Evolutionary conservation across 2,797 vertebrate species (phyloP).

Genomic region (Gymnoscopelus braueri): DNA sequence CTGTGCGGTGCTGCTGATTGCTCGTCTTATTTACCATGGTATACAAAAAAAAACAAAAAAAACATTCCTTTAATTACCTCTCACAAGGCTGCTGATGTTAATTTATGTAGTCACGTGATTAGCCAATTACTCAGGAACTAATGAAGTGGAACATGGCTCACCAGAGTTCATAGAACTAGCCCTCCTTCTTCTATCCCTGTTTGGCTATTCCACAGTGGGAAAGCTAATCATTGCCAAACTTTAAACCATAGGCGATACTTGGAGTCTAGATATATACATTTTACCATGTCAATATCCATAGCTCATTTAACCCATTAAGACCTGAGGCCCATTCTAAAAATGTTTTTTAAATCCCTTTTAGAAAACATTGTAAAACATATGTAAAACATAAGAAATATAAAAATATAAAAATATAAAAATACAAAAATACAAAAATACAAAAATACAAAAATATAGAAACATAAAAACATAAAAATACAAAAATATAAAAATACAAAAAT

Average conservation of each 20-base stretch:
- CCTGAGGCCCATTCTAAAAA: too few relatives aligned
- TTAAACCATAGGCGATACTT: constrained; percentile 52
- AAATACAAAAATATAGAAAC: too few relatives aligned
- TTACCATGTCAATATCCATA: constrained; percentile 66
- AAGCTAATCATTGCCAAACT: constrained; percentile 61
- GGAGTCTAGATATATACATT: constrained; percentile 52
- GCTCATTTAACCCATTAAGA: constrained; percentile 32
- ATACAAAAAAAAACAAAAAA: constrained; percentile 9
- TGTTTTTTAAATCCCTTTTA: too few relatives aligned
- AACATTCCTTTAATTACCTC: constrained; percentile 65
- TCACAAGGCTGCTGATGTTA: constrained; percentile 62
- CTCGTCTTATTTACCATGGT: constrained; percentile 19
- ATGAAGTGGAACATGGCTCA: constrained; percentile 72
- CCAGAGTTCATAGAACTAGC: constrained; percentile 61
- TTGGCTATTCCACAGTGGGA: constrained; percentile 48
- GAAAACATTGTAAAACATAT: too few relatives aligned
- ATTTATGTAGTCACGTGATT: constrained; percentile 70
- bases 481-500: too few relatives aligned
- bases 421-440: too few relatives aligned
- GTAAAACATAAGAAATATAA: too few relatives aligned
- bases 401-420: too few relatives aligned
- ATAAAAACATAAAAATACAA: too few relatives aligned
- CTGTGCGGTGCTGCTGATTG: not conserved
- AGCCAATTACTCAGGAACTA: constrained; percentile 70
- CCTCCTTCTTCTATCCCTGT: constrained; percentile 38